phyloP scores from a whole-genome alignment of 2,888 invertebrate species.

The Latheticus oryzae region DNA sequence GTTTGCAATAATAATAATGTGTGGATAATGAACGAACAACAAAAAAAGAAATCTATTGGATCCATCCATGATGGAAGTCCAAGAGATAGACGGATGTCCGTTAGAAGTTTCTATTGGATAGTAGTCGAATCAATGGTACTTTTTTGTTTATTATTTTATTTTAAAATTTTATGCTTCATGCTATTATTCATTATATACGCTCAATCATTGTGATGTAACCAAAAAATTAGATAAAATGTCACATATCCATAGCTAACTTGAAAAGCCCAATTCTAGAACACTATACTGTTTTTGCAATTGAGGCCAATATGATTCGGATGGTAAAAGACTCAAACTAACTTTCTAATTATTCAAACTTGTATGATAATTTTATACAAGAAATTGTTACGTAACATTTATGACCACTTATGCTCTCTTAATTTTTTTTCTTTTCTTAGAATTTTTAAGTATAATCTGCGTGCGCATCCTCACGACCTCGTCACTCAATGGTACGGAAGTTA shows the following conservation, averaged over 20 bases:
- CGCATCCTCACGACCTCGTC: slow-evolving; percentile 56
- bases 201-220: too few species aligned
- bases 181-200: too few species aligned
- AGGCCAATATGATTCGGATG: slow-evolving; percentile 29
- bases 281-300: slow-evolving; percentile 16
- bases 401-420: too few species aligned
- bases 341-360: slow-evolving; percentile 34
- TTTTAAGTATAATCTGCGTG: slow-evolving; percentile 42
- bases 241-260: too few species aligned
- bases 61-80: slow-evolving; percentile 36
- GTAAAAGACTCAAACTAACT: slow-evolving; percentile 31
- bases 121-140: slow-evolving; percentile 32
- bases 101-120: slow-evolving; percentile 59
- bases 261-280: too few species aligned
- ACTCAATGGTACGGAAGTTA: slow-evolving; percentile 59
- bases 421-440: too few species aligned
- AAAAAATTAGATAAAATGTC: too few species aligned
- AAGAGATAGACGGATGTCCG: slow-evolving; percentile 55
- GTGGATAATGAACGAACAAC: too few species aligned
- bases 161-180: too few species aligned
- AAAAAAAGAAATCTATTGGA: slow-evolving; percentile 30
- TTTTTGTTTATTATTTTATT: too few species aligned
- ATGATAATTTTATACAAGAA: too few species aligned
- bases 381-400: too few species aligned
- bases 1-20: neutral